Evolutionary conservation across 2,888 invertebrate genomes (phyloP), one percentile per base, ranked within the genome.

Genomic region (Hyppa rectilinea): DNA sequence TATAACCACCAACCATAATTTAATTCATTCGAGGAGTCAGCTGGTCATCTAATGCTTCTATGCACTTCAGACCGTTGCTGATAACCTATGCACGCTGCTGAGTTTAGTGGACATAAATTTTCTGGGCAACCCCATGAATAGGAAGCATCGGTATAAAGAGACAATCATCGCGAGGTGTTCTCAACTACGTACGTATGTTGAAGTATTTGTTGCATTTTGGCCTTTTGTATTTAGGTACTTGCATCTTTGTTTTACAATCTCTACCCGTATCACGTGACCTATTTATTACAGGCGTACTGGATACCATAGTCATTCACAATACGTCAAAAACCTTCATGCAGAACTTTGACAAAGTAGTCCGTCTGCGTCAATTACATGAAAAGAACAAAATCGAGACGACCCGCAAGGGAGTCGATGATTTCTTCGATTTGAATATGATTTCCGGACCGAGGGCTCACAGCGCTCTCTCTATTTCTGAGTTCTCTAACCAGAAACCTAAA

Each of bases 131-230:
- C 97, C 97, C 0, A 96, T 97, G 82, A 95, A 96, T 1, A 96
- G 95, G 82, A 94, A 95, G 78, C 97, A 96, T 85, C 96, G 97
- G 69, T 98, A 97, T 86, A 96, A 97, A 83, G 97, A 97, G 90
- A 97, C 96, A 68, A 92, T 97, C 14, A 97, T 97, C 63, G 97
- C 97, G 2, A 96, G 96, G 87, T 96, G 97, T 76, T 91, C 96
- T 47, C 94, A 95, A 80, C 91, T 97, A 82, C 96, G 97, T 97
- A 93, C 90, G 93, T 90, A 75, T 45, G 20, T 4, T n/a, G 17
- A 12, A 29, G 6, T 26, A 31, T 9, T 40, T 53, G 4, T 31
- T 38, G 3, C 0, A 9, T 17, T 53, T 38, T 17, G 31, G 0
- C 0, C 2, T 45, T 14, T 50, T 43, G 17, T 36, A 34, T 53